A percentile compares a stretch with the other conserved stretches of the same genome.
These are phyloP conservation scores for Leptonema lineaticorne DNA, from an alignment of 1,140 invertebrate species.

Conservation along the genomic window DNA sequence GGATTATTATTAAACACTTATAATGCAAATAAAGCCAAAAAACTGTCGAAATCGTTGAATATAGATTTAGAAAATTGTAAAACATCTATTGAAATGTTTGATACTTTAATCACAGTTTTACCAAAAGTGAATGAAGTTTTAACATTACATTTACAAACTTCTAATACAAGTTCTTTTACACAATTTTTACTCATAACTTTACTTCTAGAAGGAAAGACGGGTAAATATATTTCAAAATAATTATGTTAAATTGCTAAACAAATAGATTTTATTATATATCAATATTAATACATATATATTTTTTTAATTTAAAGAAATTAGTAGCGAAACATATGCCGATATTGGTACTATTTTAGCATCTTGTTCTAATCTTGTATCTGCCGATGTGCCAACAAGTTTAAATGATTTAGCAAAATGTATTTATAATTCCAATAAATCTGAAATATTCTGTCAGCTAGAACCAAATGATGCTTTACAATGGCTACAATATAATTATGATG, in stretches of 20 bases:
- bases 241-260: neutral
- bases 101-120: conserved; percentile 44
- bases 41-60: conserved; percentile 43
- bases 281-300: neutral
- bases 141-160: no score
- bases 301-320: conserved; percentile 55
- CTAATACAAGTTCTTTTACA: conserved; percentile 56
- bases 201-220: conserved; percentile 53
- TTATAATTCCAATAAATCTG: conserved; percentile 48
- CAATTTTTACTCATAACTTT: conserved; percentile 59
- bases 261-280: no score
- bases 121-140: conserved; percentile 27
- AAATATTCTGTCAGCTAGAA: conserved; percentile 59
- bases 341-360: conserved; percentile 64
- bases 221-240: conserved; percentile 45
- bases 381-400: conserved; percentile 62
- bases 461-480: conserved; percentile 59
- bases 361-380: conserved; percentile 66
- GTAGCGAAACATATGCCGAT: conserved; percentile 62
- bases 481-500: conserved; percentile 58
- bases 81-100: conserved; percentile 45
- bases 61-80: conserved; percentile 44
- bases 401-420: conserved; percentile 59
- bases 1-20: no score
- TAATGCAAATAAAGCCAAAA: conserved; percentile 42